Evolutionary conservation across 2,797 vertebrate species (phyloP), one percentile per base, ranked within the genome.

Genomic region (Rhynchotus rufescens): DNA sequence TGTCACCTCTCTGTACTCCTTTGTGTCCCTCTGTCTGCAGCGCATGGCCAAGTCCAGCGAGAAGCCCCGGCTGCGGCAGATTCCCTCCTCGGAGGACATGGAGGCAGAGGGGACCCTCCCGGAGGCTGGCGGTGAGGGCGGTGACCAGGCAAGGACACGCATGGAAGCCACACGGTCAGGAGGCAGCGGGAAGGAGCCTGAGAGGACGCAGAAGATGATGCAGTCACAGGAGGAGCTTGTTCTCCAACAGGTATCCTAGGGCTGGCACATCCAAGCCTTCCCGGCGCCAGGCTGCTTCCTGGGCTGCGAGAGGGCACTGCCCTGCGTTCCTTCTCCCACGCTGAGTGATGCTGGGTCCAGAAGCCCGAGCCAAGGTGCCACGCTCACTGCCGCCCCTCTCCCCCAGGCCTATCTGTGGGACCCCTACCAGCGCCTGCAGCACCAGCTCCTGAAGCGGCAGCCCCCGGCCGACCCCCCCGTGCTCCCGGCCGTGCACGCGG

Each of bases 1-100:
- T 56, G 40, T 12, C 83, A 8, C 47, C 51, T 11, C 30, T 14
- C 64, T 12, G 11, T 56, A 65, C 75, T 72, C 59, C 67, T 19
- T 20, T 0, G 3, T 40, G 44, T 62, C 52, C 66, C 21, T 52
- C 73, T 1, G 8, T 42, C 62, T 3, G 62, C 95, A 97, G 97
- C 98, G 98, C 71, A 98, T 98, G 97, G 97, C 97, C 2, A 99
- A 99, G 94, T 97, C 98, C 62, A 99, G 98, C 5, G 99, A 99
- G 97, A 99, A 99, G 96, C 98, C 98, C 34, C 98, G 98, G 26
- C 98, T 99, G 80, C 97, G 97, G 72, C 99, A 99, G 97, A 99
- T 99, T 88, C 99, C 99, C 1, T 99, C 99, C 3, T 98, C 98
- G 0, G 99, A 99, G 97, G 99, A 99, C 77, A 99, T 99, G 97